Evolutionary conservation across 2,888 invertebrate genomes (phyloP), one percentile per base, ranked within the genome.

Genomic region (Globia sparganii): DNA sequence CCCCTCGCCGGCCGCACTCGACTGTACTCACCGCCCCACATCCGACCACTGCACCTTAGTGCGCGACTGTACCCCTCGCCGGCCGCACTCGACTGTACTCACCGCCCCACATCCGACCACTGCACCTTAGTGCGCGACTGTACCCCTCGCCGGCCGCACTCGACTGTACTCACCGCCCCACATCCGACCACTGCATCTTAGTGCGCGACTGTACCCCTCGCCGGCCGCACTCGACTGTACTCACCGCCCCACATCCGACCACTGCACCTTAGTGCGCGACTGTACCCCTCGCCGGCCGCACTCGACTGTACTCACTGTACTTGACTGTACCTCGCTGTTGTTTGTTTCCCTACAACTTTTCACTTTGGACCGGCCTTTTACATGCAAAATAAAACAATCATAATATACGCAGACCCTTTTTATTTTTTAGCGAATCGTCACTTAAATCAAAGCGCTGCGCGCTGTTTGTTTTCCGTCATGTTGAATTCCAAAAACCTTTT

Each of bases 401-500:
- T 49, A 66, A 49, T 56, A 65, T 62, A 40, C 53, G 37, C 34
- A n/a, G 28, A 21, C 2, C 11, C 31, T 3, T 59, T 59, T 61
- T 61, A 28, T 67, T 62, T 58, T 65, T 68, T 40, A 75, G 53
- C 25, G 15, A 34, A 59, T 64, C 37, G 49, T 59, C 43, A 59
- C 28, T 72, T 53, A n/a, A 78, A 78, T 66, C 66, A 78, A 56
- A 72, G 59, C 59, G 2, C 34, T 34, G n/a, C n/a, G 37, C 37
- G 15, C 21, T 70, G 15, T 68, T 78, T 67, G 58, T 70, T 75
- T 58, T 56, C 43, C 46, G 37, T 25, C 53, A 58, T 31, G 66
- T 80, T 6, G 49, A 64, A 62, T 37, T 53, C 58, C 13, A 62
- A 76, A 65, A 80, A 28, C 43, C 18, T 70, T 72, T 74, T 68